phyloP scores from a whole-genome alignment of 1,140 invertebrate species.

The Hormaphis cornu region DNA sequence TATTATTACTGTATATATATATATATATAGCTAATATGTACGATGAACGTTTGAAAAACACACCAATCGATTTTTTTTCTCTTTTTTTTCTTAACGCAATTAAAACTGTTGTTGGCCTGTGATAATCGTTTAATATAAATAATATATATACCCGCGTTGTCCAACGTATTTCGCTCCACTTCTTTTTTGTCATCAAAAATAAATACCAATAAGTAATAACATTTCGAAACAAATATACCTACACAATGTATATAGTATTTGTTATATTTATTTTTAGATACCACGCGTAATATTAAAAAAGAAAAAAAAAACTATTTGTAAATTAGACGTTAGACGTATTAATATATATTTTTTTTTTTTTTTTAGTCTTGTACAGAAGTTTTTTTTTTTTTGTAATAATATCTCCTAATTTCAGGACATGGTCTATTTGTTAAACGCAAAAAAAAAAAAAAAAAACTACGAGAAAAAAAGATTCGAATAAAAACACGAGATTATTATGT shows the following conservation, averaged over 20 bases:
- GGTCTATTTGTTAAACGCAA: slow-evolving; percentile 29
- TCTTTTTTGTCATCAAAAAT: not conserved
- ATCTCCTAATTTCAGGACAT: slow-evolving; percentile 26
- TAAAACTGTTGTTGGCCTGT: slow-evolving; percentile 10
- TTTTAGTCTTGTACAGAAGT: slow-evolving; percentile 22
- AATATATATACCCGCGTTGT: not conserved
- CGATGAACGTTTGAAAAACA: no score
- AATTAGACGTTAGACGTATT: slow-evolving; percentile 16
- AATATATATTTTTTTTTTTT: slow-evolving; percentile 13
- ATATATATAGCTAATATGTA: no score
- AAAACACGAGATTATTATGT: slow-evolving; percentile 28
- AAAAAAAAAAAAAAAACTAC: not conserved
- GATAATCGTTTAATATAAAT: slow-evolving; percentile 6
- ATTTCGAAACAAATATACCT: not conserved
- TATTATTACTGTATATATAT: no score
- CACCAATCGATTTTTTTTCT: no score
- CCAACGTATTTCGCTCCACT: not conserved
- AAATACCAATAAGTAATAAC: not conserved
- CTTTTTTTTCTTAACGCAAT: not conserved
- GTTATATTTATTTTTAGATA: slow-evolving; percentile 27
- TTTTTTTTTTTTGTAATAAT: slow-evolving; percentile 28
- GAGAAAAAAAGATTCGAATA: slow-evolving; percentile 27
- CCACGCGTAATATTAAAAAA: slow-evolving; percentile 18
- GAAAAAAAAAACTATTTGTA: slow-evolving; percentile 13
- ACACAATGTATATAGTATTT: not conserved